Conservation (phyloP, 2,888 invertebrate species). For the Epistrophe grossulariae region DNA sequence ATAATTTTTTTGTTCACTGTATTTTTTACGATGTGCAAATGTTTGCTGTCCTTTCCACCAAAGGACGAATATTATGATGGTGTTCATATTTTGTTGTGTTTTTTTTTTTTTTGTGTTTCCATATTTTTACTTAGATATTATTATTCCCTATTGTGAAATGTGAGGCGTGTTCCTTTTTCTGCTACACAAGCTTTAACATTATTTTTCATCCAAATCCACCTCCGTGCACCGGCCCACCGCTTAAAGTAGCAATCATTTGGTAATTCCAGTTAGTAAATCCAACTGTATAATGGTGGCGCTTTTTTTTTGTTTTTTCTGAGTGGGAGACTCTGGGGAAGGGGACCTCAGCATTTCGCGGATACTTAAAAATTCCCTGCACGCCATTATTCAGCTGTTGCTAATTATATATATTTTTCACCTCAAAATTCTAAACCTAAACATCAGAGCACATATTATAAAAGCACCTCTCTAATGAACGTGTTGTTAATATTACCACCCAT, state of each 20-base stretch:
- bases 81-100: conserved; percentile 37
- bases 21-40: conserved; percentile 41
- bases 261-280: conserved; percentile 9
- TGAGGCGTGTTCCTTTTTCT: conserved; percentile 15
- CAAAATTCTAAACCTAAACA: conserved; percentile 16
- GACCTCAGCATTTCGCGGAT: neutral
- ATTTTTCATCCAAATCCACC: neutral
- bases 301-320: neutral
- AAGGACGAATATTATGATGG: neutral
- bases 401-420: conserved; percentile 18
- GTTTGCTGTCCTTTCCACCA: conserved; percentile 25
- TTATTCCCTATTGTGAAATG: neutral
- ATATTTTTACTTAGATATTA: conserved; percentile 19
- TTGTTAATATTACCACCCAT: conserved; percentile 31
- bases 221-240: neutral
- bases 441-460: neutral
- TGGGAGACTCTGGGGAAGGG: neutral
- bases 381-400: conserved; percentile 47
- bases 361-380: conserved; percentile 48
- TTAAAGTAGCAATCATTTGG: conserved; percentile 38
- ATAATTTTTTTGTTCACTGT: neutral
- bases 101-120: neutral
- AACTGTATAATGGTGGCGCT: neutral
- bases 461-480: conserved; percentile 38
- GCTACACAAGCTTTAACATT: conserved; percentile 35